A percentile compares a stretch with the other conserved stretches of the same genome.
Conservation (phyloP, 2,797 vertebrate species). For the Pangasius mekongensis region DNA sequence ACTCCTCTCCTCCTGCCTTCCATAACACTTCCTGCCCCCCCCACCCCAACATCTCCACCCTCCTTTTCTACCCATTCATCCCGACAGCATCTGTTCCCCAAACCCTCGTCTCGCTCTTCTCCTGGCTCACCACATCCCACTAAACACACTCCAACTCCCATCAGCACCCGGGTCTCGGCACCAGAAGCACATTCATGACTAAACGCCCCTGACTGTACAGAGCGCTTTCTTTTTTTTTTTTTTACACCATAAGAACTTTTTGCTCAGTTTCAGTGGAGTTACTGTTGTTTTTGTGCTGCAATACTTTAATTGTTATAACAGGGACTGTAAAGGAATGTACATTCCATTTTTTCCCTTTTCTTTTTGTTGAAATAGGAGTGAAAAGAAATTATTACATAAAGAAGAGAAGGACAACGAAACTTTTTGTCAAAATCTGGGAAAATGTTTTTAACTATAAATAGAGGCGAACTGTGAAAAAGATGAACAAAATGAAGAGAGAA, state of each 20-base stretch:
- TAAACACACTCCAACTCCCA: slow-evolving; percentile 32
- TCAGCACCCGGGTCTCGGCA: slow-evolving; percentile 7
- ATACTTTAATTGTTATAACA: background rate
- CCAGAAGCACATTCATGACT: background rate
- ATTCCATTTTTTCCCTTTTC: background rate
- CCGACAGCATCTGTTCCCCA: slow-evolving; percentile 20
- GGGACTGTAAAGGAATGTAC: background rate
- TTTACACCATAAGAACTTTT: background rate
- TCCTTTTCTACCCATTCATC: slow-evolving; percentile 10
- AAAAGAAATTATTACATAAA: background rate
- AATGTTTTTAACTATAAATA: background rate
- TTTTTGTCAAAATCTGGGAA: background rate
- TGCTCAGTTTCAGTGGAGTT: background rate
- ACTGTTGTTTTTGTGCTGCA: background rate
- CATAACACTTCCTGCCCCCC: slow-evolving; percentile 38
- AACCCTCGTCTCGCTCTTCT: background rate
- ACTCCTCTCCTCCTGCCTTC: slow-evolving; percentile 54
- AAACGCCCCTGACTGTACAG: background rate
- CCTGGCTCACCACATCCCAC: slow-evolving; percentile 6
- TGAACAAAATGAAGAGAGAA: background rate
- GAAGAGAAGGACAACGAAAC: background rate
- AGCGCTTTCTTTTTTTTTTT: background rate
- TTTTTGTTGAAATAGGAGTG: background rate
- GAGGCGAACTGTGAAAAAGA: background rate
- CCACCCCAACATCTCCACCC: slow-evolving; percentile 20